Evolutionary conservation across 2,797 vertebrate species (phyloP), one percentile per base, ranked within the genome.

Genomic region (Enoplosus armatus): DNA sequence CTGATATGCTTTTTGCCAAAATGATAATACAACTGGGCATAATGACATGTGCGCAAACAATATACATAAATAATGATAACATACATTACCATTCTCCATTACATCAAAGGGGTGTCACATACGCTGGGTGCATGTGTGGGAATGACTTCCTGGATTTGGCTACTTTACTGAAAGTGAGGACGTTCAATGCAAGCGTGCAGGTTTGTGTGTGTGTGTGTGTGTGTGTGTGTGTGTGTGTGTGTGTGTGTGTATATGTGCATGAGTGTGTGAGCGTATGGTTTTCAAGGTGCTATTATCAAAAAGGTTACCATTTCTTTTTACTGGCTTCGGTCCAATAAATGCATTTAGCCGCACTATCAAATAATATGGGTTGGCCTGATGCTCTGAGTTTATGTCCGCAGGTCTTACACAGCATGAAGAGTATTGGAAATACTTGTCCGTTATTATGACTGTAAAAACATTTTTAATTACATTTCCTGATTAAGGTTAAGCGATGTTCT

Each of bases 1-100:
- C 95, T 93, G 92, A 95, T 93, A 95, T 94, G 93, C 92, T 93
- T 89, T n/a, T 87, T 91, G 86, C 92, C 86, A 92, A 93, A 87
- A 93, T 80, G 83, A 90, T 92, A 93, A 94, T 90, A 94, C 92
- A 88, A 94, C 75, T 78, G 88, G 91, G 90, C 81, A 83, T 93
- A 90, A 90, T 90, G 93, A 93, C 75, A 81, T 94, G 92, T 94
- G 91, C 92, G 90, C 90, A 94, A 93, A 92, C 72, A 86, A 92
- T 83, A 92, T 84, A 92, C 87, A 93, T 90, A 94, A 94, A 93
- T 92, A 91, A 92, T 80, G 86, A 92, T 80, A 79, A 90, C 84
- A 81, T 79, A 83, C 74, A 82, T 87, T 80, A 83, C 82, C 90
- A 85, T 88, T 90, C 75, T 90, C 85, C 58, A 58, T 89, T 90